Conservation (phyloP, 2,797 vertebrate genomes). For the Cirrhinus mrigala region DNA sequence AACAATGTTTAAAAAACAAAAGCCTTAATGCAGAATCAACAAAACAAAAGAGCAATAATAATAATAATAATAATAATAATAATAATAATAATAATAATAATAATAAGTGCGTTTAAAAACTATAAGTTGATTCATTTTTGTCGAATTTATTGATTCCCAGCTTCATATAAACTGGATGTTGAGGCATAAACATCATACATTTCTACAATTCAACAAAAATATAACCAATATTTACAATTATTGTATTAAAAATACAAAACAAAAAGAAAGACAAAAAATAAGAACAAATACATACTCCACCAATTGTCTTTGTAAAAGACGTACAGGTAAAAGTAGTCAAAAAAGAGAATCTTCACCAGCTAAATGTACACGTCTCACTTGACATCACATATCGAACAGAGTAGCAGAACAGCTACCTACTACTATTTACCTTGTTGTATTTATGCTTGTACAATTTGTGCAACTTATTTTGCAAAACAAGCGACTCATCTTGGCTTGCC, state of each 20-base stretch:
- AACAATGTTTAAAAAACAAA: constrained; percentile 56
- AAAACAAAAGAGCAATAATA: constrained; percentile 29
- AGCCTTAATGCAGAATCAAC: constrained; percentile 59
- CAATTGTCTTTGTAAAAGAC: constrained; percentile 99
- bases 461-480: constrained; percentile 87
- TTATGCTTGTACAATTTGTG: constrained; percentile 96
- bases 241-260: constrained; percentile 99
- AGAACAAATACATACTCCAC: constrained; percentile 94
- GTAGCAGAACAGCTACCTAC: constrained; percentile 95
- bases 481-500: constrained; percentile 79
- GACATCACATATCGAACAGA: constrained; percentile 96
- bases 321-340: constrained; percentile 98
- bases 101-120: constrained; percentile 74
- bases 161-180: constrained; percentile 98
- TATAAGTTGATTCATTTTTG: constrained; percentile 74
- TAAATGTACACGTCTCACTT: constrained; percentile 99
- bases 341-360: constrained; percentile 93
- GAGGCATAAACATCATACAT: constrained; percentile 99
- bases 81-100: constrained; percentile 44
- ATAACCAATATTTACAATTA: constrained; percentile 99
- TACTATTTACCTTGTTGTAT: constrained; percentile 86
- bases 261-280: constrained; percentile 66
- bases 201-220: constrained; percentile 99
- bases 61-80: background rate
- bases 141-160: constrained; percentile 99